phyloP scores from a whole-genome alignment of 2,888 invertebrate species.

The Agapostemon virescens region DNA sequence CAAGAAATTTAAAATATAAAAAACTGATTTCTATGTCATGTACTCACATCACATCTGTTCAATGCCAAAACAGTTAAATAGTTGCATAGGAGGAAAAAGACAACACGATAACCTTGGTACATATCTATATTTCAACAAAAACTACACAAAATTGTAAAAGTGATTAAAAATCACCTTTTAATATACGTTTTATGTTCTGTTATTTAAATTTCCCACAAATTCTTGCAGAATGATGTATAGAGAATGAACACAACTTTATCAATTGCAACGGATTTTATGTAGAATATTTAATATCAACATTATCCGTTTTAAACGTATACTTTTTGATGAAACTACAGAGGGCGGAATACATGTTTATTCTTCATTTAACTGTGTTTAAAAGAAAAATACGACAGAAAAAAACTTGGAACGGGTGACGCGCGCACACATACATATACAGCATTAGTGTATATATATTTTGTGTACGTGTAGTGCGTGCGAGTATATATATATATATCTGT shows the following conservation, averaged over 20 bases:
- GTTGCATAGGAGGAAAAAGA: background rate
- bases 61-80: background rate
- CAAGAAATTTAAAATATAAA: background rate
- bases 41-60: conserved; percentile 34
- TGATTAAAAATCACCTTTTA: background rate
- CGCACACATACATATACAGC: background rate
- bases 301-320: background rate
- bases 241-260: background rate
- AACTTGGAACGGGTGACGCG: background rate
- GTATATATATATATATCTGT: no score
- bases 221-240: background rate
- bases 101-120: conserved; percentile 36
- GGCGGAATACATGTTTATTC: background rate
- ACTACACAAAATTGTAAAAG: background rate
- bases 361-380: background rate
- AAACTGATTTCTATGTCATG: background rate
- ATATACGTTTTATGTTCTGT: background rate
- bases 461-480: no score
- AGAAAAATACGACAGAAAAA: conserved; percentile 3
- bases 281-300: background rate
- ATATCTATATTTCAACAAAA: conserved; percentile 21
- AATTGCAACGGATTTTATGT: background rate
- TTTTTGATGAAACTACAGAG: background rate
- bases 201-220: conserved; percentile 8
- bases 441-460: no score